Base-by-base conservation (phyloP, 2,888 invertebrate genomes). In the Pseudeuparius sepicola region DNA sequence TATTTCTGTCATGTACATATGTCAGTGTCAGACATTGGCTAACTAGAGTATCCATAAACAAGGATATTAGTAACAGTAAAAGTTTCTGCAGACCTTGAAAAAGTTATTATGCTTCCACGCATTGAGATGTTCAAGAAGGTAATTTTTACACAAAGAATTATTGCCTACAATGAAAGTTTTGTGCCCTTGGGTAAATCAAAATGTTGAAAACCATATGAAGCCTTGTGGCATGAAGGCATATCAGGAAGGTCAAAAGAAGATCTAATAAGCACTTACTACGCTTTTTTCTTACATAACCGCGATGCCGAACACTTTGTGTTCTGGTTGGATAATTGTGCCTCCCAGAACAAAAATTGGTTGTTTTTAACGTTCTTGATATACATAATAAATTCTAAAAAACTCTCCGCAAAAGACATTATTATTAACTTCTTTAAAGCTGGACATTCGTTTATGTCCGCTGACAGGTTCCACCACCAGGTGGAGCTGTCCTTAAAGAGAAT, bases 231-330 rank as follows among this genome's bases (percentile, higher is more conserved):
- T 36, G 54, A 56, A 43, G 51, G 44, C 9, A 48, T 50, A 24
- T 33, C 51, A n/a, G 53, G 52, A 10, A 35, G 54, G 23, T 50
- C 51, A 31, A 41, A 54, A 31, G 48, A 53, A 31, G 54, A 55
- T 18, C 18, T 44, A 6, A 40, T 40, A 14, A 37, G 40, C 31
- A 26, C 37, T 5, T 41, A 39, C 31, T 24, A 39, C 23, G 17
- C 23, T 12, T 44, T 42, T 30, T 33, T 44, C 10, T 14, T 43
- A 4, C 15, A 28, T 18, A 18, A 23, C 9, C 25, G 40, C 15
- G 46, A 46, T 27, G 16, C 13, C 4, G 29, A 34, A 17, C 32
- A 34, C 6, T 34, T 45, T 24, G 35, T 30, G 13, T 24, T 25
- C 14, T 45, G 43, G 45, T 31, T 44, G 7, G 43, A 43, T 24